These are phyloP conservation scores for Syrphus vitripennis DNA, from an alignment of 2,888 invertebrate species.

Conservation along the genomic window DNA sequence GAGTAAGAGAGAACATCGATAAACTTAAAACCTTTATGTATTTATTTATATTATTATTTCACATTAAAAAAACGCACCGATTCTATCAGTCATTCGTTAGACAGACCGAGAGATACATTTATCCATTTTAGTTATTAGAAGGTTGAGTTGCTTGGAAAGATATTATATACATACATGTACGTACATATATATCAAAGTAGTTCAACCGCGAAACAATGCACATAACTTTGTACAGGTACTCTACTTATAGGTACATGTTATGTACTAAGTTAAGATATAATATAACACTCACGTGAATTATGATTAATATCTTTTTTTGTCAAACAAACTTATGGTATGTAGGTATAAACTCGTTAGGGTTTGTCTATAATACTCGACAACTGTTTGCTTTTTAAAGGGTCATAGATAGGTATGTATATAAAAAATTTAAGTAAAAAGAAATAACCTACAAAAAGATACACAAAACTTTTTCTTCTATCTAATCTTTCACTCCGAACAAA, in stretches of 20 bases:
- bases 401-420: neutral
- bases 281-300: slow-evolving; percentile 59
- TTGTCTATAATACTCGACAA: slow-evolving; percentile 22
- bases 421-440: neutral
- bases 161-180: neutral
- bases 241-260: neutral
- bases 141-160: neutral
- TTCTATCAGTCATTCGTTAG: slow-evolving; percentile 24
- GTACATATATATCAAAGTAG: slow-evolving; percentile 25
- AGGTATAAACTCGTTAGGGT: neutral
- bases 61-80: slow-evolving; percentile 8
- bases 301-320: slow-evolving; percentile 37
- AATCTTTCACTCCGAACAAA: slow-evolving; percentile 13
- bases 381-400: slow-evolving; percentile 27
- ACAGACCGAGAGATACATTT: neutral
- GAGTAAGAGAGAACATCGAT: neutral
- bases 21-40: neutral
- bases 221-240: neutral
- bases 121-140: neutral
- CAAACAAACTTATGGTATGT: neutral
- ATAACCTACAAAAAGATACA: slow-evolving; percentile 46
- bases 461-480: slow-evolving; percentile 29
- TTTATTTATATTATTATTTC: neutral
- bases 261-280: neutral
- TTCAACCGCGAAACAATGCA: slow-evolving; percentile 57